A percentile compares a stretch with the other conserved stretches of the same genome.
These are phyloP conservation scores for Achroia grisella DNA, from an alignment of 1,140 invertebrate genomes.

Conservation along the genomic window DNA sequence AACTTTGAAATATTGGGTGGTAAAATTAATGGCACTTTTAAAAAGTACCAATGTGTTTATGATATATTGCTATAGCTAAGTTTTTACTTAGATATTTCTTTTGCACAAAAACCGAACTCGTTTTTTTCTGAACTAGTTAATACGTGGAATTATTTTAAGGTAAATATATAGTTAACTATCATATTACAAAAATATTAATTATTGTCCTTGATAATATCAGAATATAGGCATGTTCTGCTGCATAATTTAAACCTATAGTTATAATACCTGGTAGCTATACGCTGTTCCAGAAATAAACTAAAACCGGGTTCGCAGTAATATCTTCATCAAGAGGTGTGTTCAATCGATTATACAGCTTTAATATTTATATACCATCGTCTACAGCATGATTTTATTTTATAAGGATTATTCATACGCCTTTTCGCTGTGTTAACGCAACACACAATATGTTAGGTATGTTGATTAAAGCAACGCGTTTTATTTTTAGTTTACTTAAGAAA, in stretches of 20 bases:
- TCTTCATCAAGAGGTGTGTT: constrained; percentile 64
- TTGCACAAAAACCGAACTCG: too few species aligned
- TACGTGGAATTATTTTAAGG: too few species aligned
- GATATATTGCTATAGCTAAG: constrained; percentile 17
- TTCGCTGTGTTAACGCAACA: too few species aligned
- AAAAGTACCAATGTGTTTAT: constrained; percentile 39
- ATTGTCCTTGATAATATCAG: too few species aligned
- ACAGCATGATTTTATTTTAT: constrained; percentile 10
- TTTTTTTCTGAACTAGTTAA: too few species aligned
- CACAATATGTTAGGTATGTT: too few species aligned
- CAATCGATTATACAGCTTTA: constrained; percentile 46
- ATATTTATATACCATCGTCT: constrained; percentile 16
- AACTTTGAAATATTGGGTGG: constrained; percentile 63
- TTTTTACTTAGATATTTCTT: constrained; percentile 12
- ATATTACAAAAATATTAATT: not conserved
- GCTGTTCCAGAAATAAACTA: constrained; percentile 51
- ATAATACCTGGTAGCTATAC: constrained; percentile 13
- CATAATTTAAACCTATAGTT: constrained; percentile 7
- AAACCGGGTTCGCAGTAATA: constrained; percentile 49
- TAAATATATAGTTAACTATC: too few species aligned
- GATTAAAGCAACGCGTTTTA: too few species aligned
- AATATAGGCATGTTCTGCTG: not conserved
- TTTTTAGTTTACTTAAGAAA: too few species aligned
- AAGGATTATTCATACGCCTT: too few species aligned
- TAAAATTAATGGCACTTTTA: constrained; percentile 40